phyloP scores from a whole-genome alignment of 2,113 vertebrate genomes.

The Hucho hucho region DNA sequence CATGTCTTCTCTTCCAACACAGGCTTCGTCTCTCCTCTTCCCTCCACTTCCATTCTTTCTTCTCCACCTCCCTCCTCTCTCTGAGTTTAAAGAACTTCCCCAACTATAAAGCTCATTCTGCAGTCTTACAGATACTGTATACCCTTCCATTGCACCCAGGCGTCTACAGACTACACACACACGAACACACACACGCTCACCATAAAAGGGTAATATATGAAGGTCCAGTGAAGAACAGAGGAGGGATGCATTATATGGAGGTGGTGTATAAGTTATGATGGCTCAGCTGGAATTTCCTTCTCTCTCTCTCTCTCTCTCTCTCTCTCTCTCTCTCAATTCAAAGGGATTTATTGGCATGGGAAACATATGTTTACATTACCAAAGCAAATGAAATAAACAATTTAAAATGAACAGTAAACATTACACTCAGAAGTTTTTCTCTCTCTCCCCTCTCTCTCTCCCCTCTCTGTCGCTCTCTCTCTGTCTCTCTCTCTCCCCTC shows the following conservation, averaged over 20 bases:
- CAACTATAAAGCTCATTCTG: constrained; percentile 15
- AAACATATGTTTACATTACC: too few species aligned
- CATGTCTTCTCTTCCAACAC: background rate
- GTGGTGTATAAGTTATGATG: background rate
- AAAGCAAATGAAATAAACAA: too few species aligned
- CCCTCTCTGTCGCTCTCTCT: background rate
- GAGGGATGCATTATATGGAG: background rate
- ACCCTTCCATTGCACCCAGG: constrained; percentile 15
- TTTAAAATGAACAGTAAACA: too few species aligned
- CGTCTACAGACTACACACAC: background rate
- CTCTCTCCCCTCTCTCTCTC: too few species aligned
- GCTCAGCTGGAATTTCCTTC: background rate
- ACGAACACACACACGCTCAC: background rate
- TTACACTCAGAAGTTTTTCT: too few species aligned
- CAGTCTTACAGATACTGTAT: constrained; percentile 24
- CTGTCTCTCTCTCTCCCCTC: constrained; percentile 9
- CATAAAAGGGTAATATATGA: background rate
- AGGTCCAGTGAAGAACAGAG: too few species aligned
- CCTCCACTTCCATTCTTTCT: too few species aligned
- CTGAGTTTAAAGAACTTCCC: constrained; percentile 15
- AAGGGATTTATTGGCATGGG: too few species aligned
- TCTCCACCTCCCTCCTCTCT: too few species aligned
- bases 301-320: too few species aligned
- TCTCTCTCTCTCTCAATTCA: too few species aligned
- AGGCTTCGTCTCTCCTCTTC: too few species aligned